Conservation (phyloP, 2,888 invertebrate genomes). For the Synanthedon tipuliformis region DNA sequence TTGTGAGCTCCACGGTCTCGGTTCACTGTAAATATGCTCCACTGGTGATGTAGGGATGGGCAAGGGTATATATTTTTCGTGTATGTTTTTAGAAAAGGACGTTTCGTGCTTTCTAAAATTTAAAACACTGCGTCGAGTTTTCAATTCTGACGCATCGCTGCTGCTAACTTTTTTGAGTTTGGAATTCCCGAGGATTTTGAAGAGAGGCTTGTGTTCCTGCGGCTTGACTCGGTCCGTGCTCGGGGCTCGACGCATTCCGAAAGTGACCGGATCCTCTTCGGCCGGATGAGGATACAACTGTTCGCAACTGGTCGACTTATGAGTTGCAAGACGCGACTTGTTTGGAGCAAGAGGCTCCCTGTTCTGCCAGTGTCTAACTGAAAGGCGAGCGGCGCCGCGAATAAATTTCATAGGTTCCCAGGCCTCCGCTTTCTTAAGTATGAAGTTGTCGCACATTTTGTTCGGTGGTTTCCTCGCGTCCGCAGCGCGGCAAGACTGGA, state of each 20-base stretch:
- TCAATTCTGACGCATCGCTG: slow-evolving; percentile 44
- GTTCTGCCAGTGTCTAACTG: slow-evolving; percentile 66
- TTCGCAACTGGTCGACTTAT: slow-evolving; percentile 63
- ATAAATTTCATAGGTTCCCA: slow-evolving; percentile 64
- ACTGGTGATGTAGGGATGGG: slow-evolving; percentile 39
- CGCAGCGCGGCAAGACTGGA: slow-evolving; percentile 72
- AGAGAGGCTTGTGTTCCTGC: slow-evolving; percentile 51
- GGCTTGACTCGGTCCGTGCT: slow-evolving; percentile 60
- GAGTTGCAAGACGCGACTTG: slow-evolving; percentile 45
- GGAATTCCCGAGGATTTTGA: slow-evolving; percentile 56
- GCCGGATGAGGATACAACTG: slow-evolving; percentile 54
- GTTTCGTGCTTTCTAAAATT: slow-evolving; percentile 54
- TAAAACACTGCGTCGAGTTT: slow-evolving; percentile 48
- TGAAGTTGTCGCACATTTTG: slow-evolving; percentile 65
- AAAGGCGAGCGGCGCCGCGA: slow-evolving; percentile 60
- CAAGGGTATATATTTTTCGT: slow-evolving; percentile 62
- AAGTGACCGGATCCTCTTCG: slow-evolving; percentile 45
- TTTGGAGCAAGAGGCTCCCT: slow-evolving; percentile 52
- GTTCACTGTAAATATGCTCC: slow-evolving; percentile 59
- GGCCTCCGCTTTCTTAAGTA: slow-evolving; percentile 65
- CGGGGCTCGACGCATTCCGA: slow-evolving; percentile 57
- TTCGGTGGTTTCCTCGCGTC: slow-evolving; percentile 54
- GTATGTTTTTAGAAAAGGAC: slow-evolving; percentile 41
- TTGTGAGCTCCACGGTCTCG: slow-evolving; percentile 46
- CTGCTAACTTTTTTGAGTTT: slow-evolving; percentile 47